Evolutionary conservation across 2,888 invertebrate species (phyloP).

Genomic region (Drosophila macrothrix): DNA sequence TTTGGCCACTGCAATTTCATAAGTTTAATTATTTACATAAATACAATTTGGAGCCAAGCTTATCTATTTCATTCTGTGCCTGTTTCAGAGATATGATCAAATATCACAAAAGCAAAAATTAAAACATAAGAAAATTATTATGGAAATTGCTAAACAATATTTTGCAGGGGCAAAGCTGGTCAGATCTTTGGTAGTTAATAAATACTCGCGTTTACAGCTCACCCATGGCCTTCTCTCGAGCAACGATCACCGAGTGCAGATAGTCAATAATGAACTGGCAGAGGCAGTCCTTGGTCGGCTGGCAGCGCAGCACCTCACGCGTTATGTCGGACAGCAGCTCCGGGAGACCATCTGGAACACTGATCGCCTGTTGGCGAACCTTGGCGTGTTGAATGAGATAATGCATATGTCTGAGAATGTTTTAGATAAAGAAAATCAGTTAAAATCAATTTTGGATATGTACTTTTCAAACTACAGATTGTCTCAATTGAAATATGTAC

Average conservation of each 20-base stretch:
- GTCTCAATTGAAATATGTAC: background rate
- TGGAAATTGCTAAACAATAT: no score
- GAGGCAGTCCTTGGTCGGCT: constrained; percentile 87
- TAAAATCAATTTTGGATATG: constrained; percentile 53
- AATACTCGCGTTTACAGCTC: background rate
- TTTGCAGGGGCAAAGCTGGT: no score
- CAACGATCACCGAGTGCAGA: constrained; percentile 88
- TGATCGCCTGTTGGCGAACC: constrained; percentile 76
- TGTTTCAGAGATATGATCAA: background rate
- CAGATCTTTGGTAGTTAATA: background rate
- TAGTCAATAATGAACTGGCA: constrained; percentile 90
- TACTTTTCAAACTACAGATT: constrained; percentile 24
- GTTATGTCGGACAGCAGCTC: constrained; percentile 91
- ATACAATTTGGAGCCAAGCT: no score
- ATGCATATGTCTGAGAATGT: constrained; percentile 61
- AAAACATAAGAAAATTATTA: no score
- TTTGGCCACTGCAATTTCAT: constrained; percentile 69
- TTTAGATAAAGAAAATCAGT: constrained; percentile 18
- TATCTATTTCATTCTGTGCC: background rate
- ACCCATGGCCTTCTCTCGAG: constrained; percentile 86
- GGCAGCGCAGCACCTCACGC: constrained; percentile 89
- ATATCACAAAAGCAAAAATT: no score
- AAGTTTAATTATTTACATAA: background rate
- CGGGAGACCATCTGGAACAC: constrained; percentile 88
- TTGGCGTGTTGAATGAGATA: constrained; percentile 81